phyloP scores from a whole-genome alignment of 2,888 invertebrate genomes.

The Brassicogethes aeneus region DNA sequence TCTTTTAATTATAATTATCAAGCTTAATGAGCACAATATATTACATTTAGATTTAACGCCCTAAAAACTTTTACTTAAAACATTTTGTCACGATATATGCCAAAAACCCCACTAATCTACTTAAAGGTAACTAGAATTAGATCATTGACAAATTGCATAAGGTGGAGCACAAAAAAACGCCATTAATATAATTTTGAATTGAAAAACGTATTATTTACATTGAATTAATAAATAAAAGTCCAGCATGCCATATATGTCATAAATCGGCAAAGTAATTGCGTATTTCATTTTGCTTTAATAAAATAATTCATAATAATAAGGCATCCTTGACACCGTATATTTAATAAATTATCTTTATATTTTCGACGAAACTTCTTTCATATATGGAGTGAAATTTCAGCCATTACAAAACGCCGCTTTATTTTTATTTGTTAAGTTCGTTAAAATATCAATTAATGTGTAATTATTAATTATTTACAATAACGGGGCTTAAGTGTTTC shows the following conservation, averaged over 20 bases:
- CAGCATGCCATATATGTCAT: conserved; percentile 1
- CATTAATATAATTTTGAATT: neutral
- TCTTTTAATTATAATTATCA: too few species aligned
- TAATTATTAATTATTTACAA: neutral
- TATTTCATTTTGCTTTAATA: conserved; percentile 3
- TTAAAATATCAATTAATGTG: conserved; percentile 2
- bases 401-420: conserved; percentile 13
- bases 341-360: conserved; percentile 21
- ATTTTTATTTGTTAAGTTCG: neutral
- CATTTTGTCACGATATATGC: too few species aligned
- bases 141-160: too few species aligned
- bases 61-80: too few species aligned
- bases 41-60: too few species aligned
- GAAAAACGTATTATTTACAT: too few species aligned
- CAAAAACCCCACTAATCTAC: too few species aligned
- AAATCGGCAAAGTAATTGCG: neutral
- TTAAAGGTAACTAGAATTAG: too few species aligned
- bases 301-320: conserved; percentile 5
- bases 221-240: neutral
- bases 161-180: too few species aligned
- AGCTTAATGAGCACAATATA: too few species aligned
- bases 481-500: too few species aligned
- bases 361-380: conserved; percentile 19
- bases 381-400: conserved; percentile 22
- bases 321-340: conserved; percentile 19